Evolutionary conservation across 2,888 invertebrate species (phyloP).

Genomic region (Trimorus sp.): DNA sequence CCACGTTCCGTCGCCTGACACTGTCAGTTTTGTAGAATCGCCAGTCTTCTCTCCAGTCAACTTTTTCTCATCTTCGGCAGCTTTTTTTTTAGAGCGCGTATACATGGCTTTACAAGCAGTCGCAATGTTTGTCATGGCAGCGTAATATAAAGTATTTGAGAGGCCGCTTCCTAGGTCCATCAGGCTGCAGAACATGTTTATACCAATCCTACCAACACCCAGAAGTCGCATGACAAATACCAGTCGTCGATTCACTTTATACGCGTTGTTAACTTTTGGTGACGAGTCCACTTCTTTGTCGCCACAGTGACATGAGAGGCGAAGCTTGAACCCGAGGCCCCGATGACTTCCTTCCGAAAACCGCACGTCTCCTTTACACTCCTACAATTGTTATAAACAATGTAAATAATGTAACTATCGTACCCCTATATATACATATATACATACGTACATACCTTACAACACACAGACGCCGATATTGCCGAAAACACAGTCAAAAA

Average conservation of each 20-base stretch:
- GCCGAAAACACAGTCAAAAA: constrained; percentile 2
- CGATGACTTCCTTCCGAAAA: constrained; percentile 21
- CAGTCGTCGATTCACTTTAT: neutral
- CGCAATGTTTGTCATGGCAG: constrained; percentile 10
- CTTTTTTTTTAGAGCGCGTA: constrained; percentile 21
- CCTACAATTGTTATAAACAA: too few relatives aligned
- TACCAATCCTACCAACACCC: constrained; percentile 3
- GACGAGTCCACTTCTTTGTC: neutral
- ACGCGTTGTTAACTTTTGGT: neutral
- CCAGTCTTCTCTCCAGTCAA: constrained; percentile 29
- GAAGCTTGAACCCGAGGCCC: constrained; percentile 12
- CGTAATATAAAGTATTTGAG: constrained; percentile 5
- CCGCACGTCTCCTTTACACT: neutral
- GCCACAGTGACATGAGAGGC: constrained; percentile 2
- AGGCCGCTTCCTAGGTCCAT: constrained; percentile 29
- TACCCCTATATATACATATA: neutral
- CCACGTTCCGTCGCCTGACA: constrained; percentile 23
- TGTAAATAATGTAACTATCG: neutral
- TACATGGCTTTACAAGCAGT: constrained; percentile 18
- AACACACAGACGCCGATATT: neutral
- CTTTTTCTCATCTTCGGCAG: constrained; percentile 19
- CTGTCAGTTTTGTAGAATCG: constrained; percentile 5
- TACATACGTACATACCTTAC: constrained; percentile 4
- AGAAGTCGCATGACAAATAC: neutral
- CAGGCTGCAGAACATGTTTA: constrained; percentile 30